A percentile compares a stretch with the other conserved stretches of the same genome.
Evolutionary conservation across 92 coral and sea anemone genomes (phyloP).

Genomic region (Phymanthus crucifer): DNA sequence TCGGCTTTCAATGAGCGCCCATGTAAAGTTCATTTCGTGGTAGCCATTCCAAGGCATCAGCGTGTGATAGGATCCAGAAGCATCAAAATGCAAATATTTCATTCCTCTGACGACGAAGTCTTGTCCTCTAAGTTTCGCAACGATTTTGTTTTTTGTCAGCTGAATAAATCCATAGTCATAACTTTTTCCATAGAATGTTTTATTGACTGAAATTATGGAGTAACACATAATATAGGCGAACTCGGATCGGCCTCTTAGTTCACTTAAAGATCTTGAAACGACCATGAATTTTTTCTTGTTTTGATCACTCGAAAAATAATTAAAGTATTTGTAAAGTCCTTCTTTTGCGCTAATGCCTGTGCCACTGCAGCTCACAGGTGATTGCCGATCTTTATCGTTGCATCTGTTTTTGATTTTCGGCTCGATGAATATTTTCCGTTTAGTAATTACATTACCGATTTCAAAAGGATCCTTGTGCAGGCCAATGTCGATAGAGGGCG

Average conservation of each 20-base stretch:
- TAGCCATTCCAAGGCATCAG: neutral
- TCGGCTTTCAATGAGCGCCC: constrained; percentile 15
- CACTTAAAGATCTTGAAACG: neutral
- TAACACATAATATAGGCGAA: constrained; percentile 21
- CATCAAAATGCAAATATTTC: constrained; percentile 29
- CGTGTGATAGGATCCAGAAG: constrained; percentile 36
- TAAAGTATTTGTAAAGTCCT: constrained; percentile 8
- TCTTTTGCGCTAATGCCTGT: neutral
- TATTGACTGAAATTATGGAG: neutral
- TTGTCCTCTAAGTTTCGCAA: constrained; percentile 37
- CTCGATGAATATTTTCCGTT: no score
- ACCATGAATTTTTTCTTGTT: neutral
- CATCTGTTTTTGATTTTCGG: constrained; percentile 6
- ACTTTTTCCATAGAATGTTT: constrained; percentile 8
- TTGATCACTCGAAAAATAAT: neutral
- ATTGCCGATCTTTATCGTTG: neutral
- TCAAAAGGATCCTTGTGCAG: constrained; percentile 6
- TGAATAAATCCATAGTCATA: constrained; percentile 33
- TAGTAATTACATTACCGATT: neutral
- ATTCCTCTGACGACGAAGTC: constrained; percentile 27
- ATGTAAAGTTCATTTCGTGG: constrained; percentile 32
- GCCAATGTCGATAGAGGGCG: constrained; percentile 32
- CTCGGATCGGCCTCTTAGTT: neutral
- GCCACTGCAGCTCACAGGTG: constrained; percentile 1
- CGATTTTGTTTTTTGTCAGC: constrained; percentile 12